phyloP scores from a whole-genome alignment of 2,888 invertebrate species.

The Pseudococcus longispinus region DNA sequence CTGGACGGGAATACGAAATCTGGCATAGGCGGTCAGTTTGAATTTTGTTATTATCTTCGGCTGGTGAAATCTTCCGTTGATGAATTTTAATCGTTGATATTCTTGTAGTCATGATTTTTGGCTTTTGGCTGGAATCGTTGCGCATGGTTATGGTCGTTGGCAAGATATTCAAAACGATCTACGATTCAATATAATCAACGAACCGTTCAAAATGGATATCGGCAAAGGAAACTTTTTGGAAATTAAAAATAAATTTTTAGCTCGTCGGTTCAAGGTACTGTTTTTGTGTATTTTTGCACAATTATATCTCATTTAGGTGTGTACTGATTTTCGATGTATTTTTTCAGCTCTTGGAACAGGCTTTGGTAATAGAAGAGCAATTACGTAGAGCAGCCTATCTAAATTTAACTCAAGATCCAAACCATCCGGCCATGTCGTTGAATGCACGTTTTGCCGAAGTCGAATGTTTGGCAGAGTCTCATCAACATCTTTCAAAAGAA shows the following conservation, averaged over 20 bases:
- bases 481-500: constrained; percentile 97
- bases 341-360: constrained; percentile 85
- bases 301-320: neutral
- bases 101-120: constrained; percentile 89
- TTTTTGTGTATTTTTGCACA: neutral
- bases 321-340: constrained; percentile 61
- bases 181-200: constrained; percentile 97
- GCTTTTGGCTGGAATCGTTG: constrained; percentile 97
- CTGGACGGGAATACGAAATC: constrained; percentile 96
- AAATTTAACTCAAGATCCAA: constrained; percentile 95
- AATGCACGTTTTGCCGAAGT: constrained; percentile 94
- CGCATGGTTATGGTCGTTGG: constrained; percentile 99
- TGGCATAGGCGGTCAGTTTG: constrained; percentile 84
- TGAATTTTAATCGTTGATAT: neutral
- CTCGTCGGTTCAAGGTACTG: constrained; percentile 89
- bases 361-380: constrained; percentile 98
- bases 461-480: constrained; percentile 96
- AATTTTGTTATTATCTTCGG: neutral
- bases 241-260: constrained; percentile 98
- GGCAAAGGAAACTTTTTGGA: constrained; percentile 98
- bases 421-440: constrained; percentile 97
- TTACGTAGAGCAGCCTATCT: constrained; percentile 93
- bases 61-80: neutral
- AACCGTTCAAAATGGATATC: constrained; percentile 99
- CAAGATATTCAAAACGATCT: constrained; percentile 99